phyloP scores from a whole-genome alignment of 1,140 invertebrate genomes.

The Drosophila triauraria region DNA sequence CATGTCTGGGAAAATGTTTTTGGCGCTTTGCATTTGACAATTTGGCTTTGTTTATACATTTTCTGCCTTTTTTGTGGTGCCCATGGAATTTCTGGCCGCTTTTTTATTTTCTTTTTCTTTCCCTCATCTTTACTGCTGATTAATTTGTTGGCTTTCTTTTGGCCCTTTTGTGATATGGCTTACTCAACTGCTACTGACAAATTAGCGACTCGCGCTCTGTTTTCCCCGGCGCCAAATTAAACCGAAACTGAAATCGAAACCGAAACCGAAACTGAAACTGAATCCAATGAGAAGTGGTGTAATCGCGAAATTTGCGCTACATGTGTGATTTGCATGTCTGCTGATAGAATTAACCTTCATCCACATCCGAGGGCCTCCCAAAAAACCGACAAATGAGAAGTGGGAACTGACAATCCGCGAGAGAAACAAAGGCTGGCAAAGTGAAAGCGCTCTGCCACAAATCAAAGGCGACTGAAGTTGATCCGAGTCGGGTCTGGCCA shows the following conservation, averaged over 20 bases:
- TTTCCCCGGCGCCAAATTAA: slow-evolving; percentile 15
- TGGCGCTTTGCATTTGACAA: slow-evolving; percentile 5
- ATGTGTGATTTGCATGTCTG: slow-evolving; percentile 9
- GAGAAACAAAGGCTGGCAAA: slow-evolving; percentile 39
- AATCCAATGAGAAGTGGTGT: slow-evolving; percentile 13
- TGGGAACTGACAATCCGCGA: neutral
- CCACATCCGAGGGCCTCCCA: neutral
- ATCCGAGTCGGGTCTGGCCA: slow-evolving; percentile 23
- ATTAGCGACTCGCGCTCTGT: slow-evolving; percentile 27
- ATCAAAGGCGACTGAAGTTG: slow-evolving; percentile 52
- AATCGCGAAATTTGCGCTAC: slow-evolving; percentile 8
- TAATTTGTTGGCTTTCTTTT: slow-evolving; percentile 52
- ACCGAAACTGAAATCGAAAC: neutral
- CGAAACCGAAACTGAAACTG: neutral
- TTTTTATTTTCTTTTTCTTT: slow-evolving; percentile 1
- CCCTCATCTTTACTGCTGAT: slow-evolving; percentile 22
- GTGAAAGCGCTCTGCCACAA: slow-evolving; percentile 74
- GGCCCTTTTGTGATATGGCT: slow-evolving; percentile 19
- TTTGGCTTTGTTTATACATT: neutral
- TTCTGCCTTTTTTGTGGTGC: neutral
- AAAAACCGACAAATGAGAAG: neutral
- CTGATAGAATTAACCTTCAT: slow-evolving; percentile 33
- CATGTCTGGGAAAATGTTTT: slow-evolving; percentile 61
- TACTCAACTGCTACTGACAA: slow-evolving; percentile 27
- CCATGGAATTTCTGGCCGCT: neutral